A percentile compares a stretch with the other conserved stretches of the same genome.
These are phyloP conservation scores for Cyphomyrus plagiostoma DNA, from an alignment of 2,113 vertebrate genomes.

Conservation along the genomic window DNA sequence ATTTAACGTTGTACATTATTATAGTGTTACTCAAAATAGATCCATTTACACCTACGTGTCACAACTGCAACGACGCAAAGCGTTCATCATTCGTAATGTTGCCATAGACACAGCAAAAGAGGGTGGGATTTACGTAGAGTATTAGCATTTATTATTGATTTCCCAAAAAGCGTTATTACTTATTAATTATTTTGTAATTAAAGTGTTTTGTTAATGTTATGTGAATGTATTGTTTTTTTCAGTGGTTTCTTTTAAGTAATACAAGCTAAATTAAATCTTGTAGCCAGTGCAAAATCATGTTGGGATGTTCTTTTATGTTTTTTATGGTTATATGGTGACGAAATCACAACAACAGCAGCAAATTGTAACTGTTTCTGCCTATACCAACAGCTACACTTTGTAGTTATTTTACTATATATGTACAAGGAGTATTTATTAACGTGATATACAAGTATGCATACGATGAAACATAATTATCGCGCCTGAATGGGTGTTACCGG, in stretches of 20 bases:
- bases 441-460: background rate
- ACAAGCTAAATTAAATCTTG: background rate
- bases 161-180: background rate
- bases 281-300: background rate
- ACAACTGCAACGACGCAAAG: background rate
- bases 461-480: background rate
- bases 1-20: background rate
- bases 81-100: conserved; percentile 3
- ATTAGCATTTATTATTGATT: conserved; percentile 8
- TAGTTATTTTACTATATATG: background rate
- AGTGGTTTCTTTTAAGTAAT: background rate
- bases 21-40: conserved; percentile 27
- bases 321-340: background rate
- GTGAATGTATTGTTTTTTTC: background rate
- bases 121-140: background rate
- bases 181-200: background rate
- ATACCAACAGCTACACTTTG: background rate
- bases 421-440: background rate
- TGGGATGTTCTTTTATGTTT: background rate
- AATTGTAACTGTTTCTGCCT: background rate
- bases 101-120: conserved; percentile 16
- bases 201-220: background rate
- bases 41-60: conserved; percentile 29
- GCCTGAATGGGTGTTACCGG: background rate
- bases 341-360: background rate